Evolutionary conservation across 2,113 vertebrate species (phyloP), one percentile per base, ranked within the genome.

Genomic region (Chloropsis cyanopogon): DNA sequence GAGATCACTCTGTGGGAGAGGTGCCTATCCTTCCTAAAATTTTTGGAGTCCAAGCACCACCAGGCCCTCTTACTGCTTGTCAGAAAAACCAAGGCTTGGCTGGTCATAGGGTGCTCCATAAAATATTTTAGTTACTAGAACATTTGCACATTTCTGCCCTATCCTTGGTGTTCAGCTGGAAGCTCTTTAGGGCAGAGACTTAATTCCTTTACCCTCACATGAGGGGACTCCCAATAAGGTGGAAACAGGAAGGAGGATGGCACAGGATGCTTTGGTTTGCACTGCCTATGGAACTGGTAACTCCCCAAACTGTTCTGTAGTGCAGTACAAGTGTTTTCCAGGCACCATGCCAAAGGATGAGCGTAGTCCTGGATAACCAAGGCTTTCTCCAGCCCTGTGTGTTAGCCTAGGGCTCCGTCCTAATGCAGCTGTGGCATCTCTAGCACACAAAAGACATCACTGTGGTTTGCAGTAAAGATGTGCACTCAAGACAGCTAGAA

Each of bases 341-440:
- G 79, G 57, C 65, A 44, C 50, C 29, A 13, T 11, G 14, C 54
- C 68, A 75, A 46, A 68, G 66, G 49, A 80, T n/a, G 37, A 60
- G 12, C 47, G 3, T 0, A 33, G 47, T 10, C 29, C 49, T 52
- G 25, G 50, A 35, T 41, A n/a, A 22, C 26, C 71, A 54, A 82
- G 49, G 54, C 41, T 85, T 49, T 28, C 33, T 60, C 52, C 63
- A 82, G 39, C 31, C 44, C 61, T 4, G 4, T 2, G 2, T 17
- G 20, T n/a, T 29, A 78, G 25, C n/a, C 66, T 10, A 9, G 35
- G 66, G 65, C 46, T 82, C 56, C 0, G 0, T 35, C 64, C 64
- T 75, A 39, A 53, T 3, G 4, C 69, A 78, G 28, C 50, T 37
- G 60, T 6, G 20, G 37, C 44, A 61, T 11, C 53, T 85, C 49